These are phyloP conservation scores for Leptestheria dahalacensis DNA, from an alignment of 1,140 invertebrate genomes.

Conservation along the genomic window DNA sequence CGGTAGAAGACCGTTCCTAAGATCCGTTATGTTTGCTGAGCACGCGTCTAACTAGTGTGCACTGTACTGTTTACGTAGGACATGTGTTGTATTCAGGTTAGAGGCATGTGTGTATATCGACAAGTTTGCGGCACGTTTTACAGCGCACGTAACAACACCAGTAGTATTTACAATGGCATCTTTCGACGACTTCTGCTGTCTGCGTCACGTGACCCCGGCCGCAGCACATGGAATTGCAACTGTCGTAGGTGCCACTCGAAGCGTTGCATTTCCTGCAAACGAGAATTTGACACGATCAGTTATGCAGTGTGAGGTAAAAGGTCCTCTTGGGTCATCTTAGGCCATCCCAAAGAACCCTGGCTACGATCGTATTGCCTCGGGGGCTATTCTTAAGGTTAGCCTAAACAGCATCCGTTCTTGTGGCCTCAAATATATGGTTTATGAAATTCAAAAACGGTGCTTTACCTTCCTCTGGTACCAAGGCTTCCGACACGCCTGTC, in stretches of 20 bases:
- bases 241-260: conserved; percentile 28
- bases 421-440: conserved; percentile 1
- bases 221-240: conserved; percentile 38
- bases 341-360: conserved; percentile 2
- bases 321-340: neutral
- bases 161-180: conserved; percentile 36
- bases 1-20: too few relatives aligned
- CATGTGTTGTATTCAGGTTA: conserved; percentile 15
- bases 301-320: neutral
- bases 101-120: conserved; percentile 27
- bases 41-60: too few relatives aligned
- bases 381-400: neutral
- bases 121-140: conserved; percentile 29
- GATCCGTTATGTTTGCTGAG: too few relatives aligned
- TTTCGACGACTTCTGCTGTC: conserved; percentile 25
- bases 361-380: neutral
- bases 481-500: conserved; percentile 39
- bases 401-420: neutral
- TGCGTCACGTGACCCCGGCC: conserved; percentile 36
- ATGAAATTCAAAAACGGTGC: conserved; percentile 16
- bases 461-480: conserved; percentile 46
- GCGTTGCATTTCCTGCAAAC: conserved; percentile 34
- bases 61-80: too few relatives aligned
- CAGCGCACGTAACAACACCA: conserved; percentile 37
- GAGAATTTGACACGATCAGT: conserved; percentile 17